Conservation (phyloP, 2,113 vertebrate genomes). For the Plectropomus leopardus region DNA sequence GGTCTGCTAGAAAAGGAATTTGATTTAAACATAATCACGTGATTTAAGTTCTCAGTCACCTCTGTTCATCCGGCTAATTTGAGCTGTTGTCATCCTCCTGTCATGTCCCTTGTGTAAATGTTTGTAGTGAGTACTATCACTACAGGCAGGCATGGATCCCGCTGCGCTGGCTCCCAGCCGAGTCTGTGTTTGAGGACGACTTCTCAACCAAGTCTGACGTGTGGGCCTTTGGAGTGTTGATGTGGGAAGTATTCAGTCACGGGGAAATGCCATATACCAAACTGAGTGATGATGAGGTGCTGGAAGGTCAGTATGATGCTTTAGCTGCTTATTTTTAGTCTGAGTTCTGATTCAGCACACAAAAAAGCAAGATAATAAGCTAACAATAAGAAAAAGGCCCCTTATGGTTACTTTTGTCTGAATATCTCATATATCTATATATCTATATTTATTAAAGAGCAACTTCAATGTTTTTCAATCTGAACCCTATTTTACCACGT, state of each 20-base stretch:
- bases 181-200: conserved; percentile 94
- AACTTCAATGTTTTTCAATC: too few species aligned
- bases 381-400: background rate
- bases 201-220: conserved; percentile 97
- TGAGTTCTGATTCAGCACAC: background rate
- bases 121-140: conserved; percentile 94
- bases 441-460: too few species aligned
- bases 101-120: conserved; percentile 10
- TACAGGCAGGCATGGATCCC: conserved; percentile 97
- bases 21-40: background rate
- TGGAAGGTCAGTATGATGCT: conserved; percentile 88
- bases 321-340: background rate
- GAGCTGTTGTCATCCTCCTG: conserved; percentile 1
- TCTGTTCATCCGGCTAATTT: background rate
- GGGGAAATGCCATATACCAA: conserved; percentile 93
- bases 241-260: conserved; percentile 97
- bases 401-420: background rate
- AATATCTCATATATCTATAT: too few species aligned
- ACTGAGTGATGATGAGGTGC: conserved; percentile 91
- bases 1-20: conserved; percentile 79
- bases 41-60: background rate
- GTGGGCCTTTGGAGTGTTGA: conserved; percentile 97
- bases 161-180: conserved; percentile 95
- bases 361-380: background rate
- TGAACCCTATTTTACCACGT: too few species aligned